phyloP scores from a whole-genome alignment of 1,140 invertebrate genomes.

The Pogonomyrmex californicus region DNA sequence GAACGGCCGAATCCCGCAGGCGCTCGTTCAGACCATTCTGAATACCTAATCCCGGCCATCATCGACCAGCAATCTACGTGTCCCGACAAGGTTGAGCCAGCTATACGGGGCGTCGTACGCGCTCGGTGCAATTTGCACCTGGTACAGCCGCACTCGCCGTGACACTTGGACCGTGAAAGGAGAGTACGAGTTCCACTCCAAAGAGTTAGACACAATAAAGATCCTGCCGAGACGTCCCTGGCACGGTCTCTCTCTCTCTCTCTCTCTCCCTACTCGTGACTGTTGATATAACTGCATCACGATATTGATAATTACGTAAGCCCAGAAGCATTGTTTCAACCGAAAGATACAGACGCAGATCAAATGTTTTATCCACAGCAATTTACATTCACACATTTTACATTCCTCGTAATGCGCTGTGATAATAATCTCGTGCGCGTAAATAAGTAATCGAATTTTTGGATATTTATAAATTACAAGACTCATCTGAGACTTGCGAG shows the following conservation, averaged over 20 bases:
- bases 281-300: background rate
- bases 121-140: background rate
- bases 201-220: slow-evolving; percentile 39
- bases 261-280: too few relatives aligned
- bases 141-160: slow-evolving; percentile 61
- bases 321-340: background rate
- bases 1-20: background rate
- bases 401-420: too few relatives aligned
- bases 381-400: too few relatives aligned
- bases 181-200: slow-evolving; percentile 17
- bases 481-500: too few relatives aligned
- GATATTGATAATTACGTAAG: slow-evolving; percentile 6
- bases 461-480: too few relatives aligned
- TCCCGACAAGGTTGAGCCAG: slow-evolving; percentile 1
- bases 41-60: slow-evolving; percentile 5
- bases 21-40: background rate
- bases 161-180: slow-evolving; percentile 41
- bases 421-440: background rate
- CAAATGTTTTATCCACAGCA: background rate
- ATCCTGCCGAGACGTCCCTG: background rate
- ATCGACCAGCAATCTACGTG: background rate
- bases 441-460: too few relatives aligned
- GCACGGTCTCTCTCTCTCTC: background rate
- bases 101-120: background rate
- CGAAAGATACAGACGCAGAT: background rate